These are phyloP conservation scores for Pomatorhinus ruficollis DNA, from an alignment of 2,113 vertebrate genomes.

Conservation along the genomic window DNA sequence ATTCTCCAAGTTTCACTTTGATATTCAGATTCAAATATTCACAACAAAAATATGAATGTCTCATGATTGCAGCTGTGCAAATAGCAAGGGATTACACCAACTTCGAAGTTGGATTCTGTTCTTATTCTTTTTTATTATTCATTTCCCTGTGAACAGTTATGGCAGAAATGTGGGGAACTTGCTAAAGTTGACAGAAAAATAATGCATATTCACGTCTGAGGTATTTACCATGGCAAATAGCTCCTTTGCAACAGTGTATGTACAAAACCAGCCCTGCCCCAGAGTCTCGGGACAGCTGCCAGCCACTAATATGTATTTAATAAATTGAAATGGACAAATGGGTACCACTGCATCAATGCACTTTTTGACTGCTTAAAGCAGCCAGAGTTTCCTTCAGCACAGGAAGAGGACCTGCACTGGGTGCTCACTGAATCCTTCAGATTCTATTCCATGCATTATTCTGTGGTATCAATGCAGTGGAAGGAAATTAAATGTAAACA, in stretches of 20 bases:
- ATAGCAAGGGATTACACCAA: slow-evolving; percentile 54
- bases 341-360: background rate
- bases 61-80: slow-evolving; percentile 65
- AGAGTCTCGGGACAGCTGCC: background rate
- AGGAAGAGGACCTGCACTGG: background rate
- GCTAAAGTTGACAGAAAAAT: background rate
- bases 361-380: background rate
- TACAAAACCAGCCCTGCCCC: background rate
- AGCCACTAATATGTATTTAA: background rate
- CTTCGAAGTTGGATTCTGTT: slow-evolving; percentile 8
- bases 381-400: background rate
- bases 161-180: background rate
- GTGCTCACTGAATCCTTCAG: background rate
- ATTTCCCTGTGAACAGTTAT: slow-evolving; percentile 4
- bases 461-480: background rate
- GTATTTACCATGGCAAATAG: background rate
- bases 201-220: background rate
- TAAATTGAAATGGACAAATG: background rate
- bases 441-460: background rate
- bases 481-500: slow-evolving; percentile 40
- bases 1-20: slow-evolving; percentile 51
- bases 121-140: slow-evolving; percentile 24
- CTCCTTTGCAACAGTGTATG: background rate
- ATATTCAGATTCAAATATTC: slow-evolving; percentile 63
- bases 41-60: slow-evolving; percentile 65